Evolutionary conservation across 2,113 vertebrate species (phyloP).

Genomic region (Trogon surrucura): DNA sequence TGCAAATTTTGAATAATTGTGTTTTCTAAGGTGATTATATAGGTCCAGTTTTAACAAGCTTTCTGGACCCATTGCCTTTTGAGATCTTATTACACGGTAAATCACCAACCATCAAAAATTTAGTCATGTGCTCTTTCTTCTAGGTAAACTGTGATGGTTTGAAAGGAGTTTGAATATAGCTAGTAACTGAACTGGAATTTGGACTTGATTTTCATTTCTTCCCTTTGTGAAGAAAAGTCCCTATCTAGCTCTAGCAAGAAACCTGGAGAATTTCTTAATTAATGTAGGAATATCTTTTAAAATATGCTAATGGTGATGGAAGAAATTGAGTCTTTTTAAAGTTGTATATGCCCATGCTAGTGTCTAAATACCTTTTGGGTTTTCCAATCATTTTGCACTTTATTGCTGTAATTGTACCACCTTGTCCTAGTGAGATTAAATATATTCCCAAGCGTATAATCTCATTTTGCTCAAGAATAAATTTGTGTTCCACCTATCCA

Average conservation of each 20-base stretch:
- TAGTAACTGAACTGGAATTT: not conserved
- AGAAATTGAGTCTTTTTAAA: not conserved
- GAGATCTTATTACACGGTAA: not conserved
- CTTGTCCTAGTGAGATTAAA: constrained; percentile 51
- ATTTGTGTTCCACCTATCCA: not conserved
- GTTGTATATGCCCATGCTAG: not conserved
- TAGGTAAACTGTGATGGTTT: not conserved
- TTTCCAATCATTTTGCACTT: constrained; percentile 27
- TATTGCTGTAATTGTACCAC: constrained; percentile 4
- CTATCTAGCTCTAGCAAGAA: not conserved
- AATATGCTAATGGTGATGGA: not conserved
- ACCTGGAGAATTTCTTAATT: not conserved
- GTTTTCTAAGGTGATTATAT: not conserved
- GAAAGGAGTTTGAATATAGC: not conserved
- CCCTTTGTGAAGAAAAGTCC: not conserved
- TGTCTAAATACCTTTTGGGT: not conserved
- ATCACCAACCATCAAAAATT: not conserved
- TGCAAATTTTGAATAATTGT: not conserved
- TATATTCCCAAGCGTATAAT: constrained; percentile 36
- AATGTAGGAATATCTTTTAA: not conserved
- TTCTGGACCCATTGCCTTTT: not conserved
- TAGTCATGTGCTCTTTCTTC: not conserved
- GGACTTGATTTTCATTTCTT: not conserved
- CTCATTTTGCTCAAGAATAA: constrained; percentile 43
- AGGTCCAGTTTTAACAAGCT: not conserved